These are phyloP conservation scores for Ctena decussata DNA, from an alignment of 2,888 invertebrate species.

Conservation along the genomic window DNA sequence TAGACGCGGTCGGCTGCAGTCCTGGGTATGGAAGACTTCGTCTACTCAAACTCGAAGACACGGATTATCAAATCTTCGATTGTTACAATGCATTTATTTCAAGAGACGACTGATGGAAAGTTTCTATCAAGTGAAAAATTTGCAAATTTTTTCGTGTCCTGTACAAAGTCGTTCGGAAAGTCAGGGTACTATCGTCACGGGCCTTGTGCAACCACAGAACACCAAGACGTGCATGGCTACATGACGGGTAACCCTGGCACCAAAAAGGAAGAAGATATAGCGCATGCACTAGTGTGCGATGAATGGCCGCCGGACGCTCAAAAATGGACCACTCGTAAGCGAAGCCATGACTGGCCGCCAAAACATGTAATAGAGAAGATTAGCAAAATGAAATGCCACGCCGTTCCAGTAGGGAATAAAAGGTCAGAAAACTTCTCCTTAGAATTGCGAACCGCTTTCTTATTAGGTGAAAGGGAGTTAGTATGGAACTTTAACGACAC, in stretches of 20 bases:
- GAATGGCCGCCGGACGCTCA: neutral
- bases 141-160: neutral
- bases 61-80: neutral
- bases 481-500: neutral
- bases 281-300: neutral
- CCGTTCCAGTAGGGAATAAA: neutral
- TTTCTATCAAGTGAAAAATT: neutral
- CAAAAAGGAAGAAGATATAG: neutral
- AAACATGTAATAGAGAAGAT: neutral
- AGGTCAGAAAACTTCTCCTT: neutral
- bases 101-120: neutral
- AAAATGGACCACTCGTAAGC: neutral
- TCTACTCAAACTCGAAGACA: neutral
- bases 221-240: neutral
- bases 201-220: neutral
- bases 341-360: neutral
- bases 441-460: conserved; percentile 5
- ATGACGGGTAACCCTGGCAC: neutral
- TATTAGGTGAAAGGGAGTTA: neutral
- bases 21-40: neutral
- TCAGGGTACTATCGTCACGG: neutral
- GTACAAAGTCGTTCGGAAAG: neutral
- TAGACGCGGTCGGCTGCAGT: neutral
- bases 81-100: too few relatives aligned
- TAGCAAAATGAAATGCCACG: neutral